phyloP scores from a whole-genome alignment of 53 echinoderm and acorn worm genomes.

The Actinopyga echinites region DNA sequence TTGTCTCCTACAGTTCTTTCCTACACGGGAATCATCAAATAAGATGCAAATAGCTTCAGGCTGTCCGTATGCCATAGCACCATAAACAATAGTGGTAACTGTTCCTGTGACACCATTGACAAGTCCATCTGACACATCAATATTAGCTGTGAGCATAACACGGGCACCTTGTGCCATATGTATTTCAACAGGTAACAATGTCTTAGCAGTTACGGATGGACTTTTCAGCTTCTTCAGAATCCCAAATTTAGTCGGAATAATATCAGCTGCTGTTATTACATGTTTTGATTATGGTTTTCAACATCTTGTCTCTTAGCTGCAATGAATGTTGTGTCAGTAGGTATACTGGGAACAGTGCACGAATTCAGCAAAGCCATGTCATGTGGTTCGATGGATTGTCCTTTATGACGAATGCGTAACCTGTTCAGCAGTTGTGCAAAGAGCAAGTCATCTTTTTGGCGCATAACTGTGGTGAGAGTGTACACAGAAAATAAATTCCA shows the following conservation, averaged over 20 bases:
- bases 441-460: conserved; percentile 62
- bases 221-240: not conserved
- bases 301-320: conserved; percentile 52
- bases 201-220: conserved; percentile 14
- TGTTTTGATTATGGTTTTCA: conserved; percentile 47
- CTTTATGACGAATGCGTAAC: conserved; percentile 24
- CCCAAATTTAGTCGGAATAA: not conserved
- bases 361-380: conserved; percentile 44
- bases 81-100: not conserved
- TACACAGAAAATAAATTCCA: conserved; percentile 45
- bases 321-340: conserved; percentile 48
- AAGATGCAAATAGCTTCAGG: conserved; percentile 32
- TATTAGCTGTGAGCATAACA: not conserved
- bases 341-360: conserved; percentile 53
- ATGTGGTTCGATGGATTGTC: conserved; percentile 36
- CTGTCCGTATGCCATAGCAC: not conserved
- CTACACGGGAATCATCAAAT: conserved; percentile 42
- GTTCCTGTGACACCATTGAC: conserved; percentile 26
- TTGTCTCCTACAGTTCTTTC: conserved; percentile 18
- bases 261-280: conserved; percentile 26
- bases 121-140: conserved; percentile 36
- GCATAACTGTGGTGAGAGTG: conserved; percentile 62
- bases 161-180: too few relatives aligned
- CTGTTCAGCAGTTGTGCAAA: conserved; percentile 37
- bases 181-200: not conserved